Evolutionary conservation across 2,888 invertebrate species (phyloP).

Genomic region (Drosophila paramelanica): DNA sequence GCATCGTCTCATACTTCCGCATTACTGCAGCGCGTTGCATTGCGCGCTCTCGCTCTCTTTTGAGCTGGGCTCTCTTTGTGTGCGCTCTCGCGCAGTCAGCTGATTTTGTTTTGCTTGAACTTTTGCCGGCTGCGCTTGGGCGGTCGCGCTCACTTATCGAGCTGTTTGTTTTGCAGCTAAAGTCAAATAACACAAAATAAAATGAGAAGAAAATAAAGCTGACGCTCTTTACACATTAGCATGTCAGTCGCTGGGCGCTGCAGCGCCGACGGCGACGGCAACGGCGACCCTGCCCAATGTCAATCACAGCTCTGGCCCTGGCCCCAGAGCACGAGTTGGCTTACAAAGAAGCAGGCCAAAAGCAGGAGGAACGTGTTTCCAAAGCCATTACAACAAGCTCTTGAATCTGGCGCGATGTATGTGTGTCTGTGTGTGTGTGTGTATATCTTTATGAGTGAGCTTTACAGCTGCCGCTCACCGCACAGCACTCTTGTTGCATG

Average conservation of each 20-base stretch:
- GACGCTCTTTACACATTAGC: constrained; percentile 68
- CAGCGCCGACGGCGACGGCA: constrained; percentile 17
- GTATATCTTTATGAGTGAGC: constrained; percentile 53
- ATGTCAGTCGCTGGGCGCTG: constrained; percentile 50
- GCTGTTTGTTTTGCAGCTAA: constrained; percentile 27
- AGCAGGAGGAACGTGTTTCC: constrained; percentile 70
- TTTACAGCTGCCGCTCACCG: constrained; percentile 32
- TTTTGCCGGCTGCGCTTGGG: constrained; percentile 62
- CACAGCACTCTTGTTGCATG: constrained; percentile 47
- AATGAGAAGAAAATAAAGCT: constrained; percentile 15
- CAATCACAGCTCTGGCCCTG: constrained; percentile 64
- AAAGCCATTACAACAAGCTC: constrained; percentile 65
- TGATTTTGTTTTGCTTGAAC: constrained; percentile 80
- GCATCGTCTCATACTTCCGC: constrained; percentile 60
- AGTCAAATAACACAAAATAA: background rate
- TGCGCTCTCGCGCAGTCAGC: constrained; percentile 59
- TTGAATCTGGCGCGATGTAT: constrained; percentile 21
- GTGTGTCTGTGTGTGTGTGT: constrained; percentile 16
- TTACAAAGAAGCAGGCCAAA: constrained; percentile 71
- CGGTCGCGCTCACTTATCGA: constrained; percentile 29
- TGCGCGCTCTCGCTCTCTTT: constrained; percentile 30
- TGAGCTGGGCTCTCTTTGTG: constrained; percentile 22
- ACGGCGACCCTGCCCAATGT: constrained; percentile 75
- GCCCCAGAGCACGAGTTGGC: constrained; percentile 49
- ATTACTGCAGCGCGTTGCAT: constrained; percentile 63